Conservation (phyloP, 35 echinoderm and acorn worm species). For the Heliocidaris tuberculata region DNA sequence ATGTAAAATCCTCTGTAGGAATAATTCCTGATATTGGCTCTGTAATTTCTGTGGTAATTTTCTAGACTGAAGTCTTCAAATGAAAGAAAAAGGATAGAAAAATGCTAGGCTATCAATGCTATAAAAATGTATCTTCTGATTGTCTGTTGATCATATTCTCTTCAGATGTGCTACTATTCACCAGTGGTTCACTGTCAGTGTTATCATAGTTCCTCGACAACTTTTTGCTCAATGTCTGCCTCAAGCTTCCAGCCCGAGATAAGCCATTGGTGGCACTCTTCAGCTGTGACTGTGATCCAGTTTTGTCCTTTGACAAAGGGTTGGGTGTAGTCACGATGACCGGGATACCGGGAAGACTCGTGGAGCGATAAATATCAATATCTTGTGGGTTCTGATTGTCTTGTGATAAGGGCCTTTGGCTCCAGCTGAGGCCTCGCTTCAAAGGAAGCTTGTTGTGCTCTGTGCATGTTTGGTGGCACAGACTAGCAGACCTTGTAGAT, state of each 20-base stretch:
- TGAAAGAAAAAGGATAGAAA: neutral
- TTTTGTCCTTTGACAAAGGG: neutral
- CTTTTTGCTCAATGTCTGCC: neutral
- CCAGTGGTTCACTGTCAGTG: neutral
- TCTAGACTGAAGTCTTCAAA: neutral
- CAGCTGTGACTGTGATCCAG: neutral
- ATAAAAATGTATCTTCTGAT: neutral
- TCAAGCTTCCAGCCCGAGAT: neutral
- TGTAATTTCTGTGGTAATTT: too few species aligned
- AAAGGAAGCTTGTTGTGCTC: neutral
- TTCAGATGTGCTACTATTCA: neutral
- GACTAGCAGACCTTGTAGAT: neutral
- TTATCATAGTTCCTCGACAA: neutral
- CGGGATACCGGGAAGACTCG: neutral
- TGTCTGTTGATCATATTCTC: neutral
- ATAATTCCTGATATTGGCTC: too few species aligned
- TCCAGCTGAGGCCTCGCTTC: neutral
- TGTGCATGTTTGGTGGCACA: neutral
- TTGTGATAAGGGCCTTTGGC: neutral
- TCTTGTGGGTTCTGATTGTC: neutral
- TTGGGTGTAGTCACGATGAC: neutral
- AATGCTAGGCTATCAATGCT: neutral
- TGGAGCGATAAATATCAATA: neutral
- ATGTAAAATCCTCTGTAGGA: too few species aligned
- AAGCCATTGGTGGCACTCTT: constrained; percentile 14